Percentiles rank a stretch among this genome's conserved stretches.
These are phyloP conservation scores for Chamaetylas fuelleborni DNA, from an alignment of 2,113 vertebrate genomes.

Conservation along the genomic window DNA sequence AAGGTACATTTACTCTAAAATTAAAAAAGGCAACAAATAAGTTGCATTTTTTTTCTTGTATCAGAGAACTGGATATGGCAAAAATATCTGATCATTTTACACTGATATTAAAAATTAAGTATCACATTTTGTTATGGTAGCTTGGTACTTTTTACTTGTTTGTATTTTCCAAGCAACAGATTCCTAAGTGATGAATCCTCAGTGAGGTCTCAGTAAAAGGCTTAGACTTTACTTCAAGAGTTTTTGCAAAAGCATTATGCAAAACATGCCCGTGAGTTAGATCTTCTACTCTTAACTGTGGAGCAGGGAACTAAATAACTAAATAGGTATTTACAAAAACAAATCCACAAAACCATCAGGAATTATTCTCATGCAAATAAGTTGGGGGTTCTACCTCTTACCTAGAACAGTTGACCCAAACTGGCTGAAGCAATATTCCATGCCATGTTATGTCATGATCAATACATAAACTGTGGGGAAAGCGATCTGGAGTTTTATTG, in stretches of 20 bases:
- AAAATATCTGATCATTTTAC: background rate
- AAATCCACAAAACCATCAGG: background rate
- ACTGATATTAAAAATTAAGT: background rate
- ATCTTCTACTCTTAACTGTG: background rate
- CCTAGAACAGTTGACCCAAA: background rate
- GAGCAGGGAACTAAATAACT: background rate
- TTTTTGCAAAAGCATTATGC: background rate
- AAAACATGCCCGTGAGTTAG: background rate
- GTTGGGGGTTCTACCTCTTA: background rate
- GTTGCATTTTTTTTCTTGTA: accelerated
- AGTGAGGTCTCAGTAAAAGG: background rate
- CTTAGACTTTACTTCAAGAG: background rate
- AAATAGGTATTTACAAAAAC: background rate
- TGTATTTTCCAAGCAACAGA: background rate
- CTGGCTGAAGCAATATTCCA: accelerated
- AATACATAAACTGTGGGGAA: background rate
- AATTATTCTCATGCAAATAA: background rate
- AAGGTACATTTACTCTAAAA: background rate
- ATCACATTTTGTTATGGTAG: background rate
- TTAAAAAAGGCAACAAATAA: background rate
- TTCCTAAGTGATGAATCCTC: background rate
- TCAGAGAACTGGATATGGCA: background rate
- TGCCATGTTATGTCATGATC: background rate
- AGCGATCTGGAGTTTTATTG: too few relatives aligned
- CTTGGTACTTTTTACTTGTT: background rate